These are phyloP conservation scores for Thripadectes ignobilis DNA, from an alignment of 2,797 vertebrate genomes.

Conservation along the genomic window DNA sequence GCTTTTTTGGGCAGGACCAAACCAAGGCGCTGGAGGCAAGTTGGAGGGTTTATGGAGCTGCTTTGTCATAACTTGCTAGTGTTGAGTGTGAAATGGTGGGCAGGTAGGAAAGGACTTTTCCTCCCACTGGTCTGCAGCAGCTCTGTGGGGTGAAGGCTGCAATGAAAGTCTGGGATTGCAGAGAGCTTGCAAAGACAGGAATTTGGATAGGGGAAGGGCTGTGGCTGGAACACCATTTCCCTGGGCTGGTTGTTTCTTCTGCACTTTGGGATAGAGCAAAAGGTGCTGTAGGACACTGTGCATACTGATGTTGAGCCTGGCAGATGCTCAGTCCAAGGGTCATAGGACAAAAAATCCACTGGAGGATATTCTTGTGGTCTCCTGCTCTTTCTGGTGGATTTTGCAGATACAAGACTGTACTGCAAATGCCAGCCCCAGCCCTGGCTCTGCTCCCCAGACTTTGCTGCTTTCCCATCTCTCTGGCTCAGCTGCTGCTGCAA, in stretches of 20 bases:
- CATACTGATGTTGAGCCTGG: background rate
- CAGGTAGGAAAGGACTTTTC: background rate
- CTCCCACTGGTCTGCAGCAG: background rate
- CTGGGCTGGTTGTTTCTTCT: background rate
- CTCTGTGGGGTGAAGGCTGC: background rate
- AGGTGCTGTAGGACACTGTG: background rate
- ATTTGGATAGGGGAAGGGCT: background rate
- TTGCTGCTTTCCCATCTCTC: background rate
- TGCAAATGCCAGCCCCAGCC: background rate
- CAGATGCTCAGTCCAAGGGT: background rate
- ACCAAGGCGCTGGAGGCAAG: background rate
- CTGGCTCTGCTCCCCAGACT: background rate
- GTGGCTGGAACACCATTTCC: background rate
- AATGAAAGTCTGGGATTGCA: background rate
- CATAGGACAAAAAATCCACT: background rate
- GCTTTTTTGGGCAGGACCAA: background rate
- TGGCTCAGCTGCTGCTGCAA: background rate
- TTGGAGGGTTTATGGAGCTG: background rate
- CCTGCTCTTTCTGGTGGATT: background rate
- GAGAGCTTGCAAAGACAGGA: background rate
- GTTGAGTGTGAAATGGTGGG: background rate
- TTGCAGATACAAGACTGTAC: background rate
- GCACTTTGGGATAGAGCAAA: background rate
- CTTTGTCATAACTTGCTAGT: fast-evolving
- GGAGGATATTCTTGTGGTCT: background rate